Evolutionary conservation across 2,113 vertebrate genomes (phyloP).

Genomic region (Beaufortia kweichowensis): DNA sequence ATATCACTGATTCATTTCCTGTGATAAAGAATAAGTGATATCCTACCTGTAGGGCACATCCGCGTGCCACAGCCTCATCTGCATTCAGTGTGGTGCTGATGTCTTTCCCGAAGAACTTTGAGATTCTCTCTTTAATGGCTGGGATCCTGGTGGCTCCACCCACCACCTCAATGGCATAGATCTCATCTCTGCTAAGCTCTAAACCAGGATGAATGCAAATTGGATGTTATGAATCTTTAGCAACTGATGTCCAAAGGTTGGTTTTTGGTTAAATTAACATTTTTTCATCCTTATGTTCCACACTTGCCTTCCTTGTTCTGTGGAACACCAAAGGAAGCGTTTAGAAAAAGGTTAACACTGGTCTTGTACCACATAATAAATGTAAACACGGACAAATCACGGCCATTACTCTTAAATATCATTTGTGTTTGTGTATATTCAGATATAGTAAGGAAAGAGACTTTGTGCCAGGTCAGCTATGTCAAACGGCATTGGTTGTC

Average conservation of each 20-base stretch:
- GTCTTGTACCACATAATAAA: too few relatives aligned
- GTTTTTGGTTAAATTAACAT: background rate
- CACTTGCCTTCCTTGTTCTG: too few relatives aligned
- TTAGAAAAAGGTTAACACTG: too few relatives aligned
- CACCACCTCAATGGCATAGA: constrained; percentile 91
- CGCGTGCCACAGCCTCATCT: constrained; percentile 94
- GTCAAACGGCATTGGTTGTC: too few relatives aligned
- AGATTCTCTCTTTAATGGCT: constrained; percentile 88
- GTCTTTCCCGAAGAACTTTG: constrained; percentile 88
- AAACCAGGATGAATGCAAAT: constrained; percentile 59
- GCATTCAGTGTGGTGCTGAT: constrained; percentile 94
- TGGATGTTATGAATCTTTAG: background rate
- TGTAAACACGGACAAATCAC: too few relatives aligned
- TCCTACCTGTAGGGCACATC: constrained; percentile 89
- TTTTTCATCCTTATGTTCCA: too few relatives aligned
- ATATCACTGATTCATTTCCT: background rate
- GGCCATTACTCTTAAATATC: too few relatives aligned
- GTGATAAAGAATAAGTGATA: background rate
- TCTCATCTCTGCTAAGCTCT: constrained; percentile 83
- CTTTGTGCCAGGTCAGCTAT: too few relatives aligned
- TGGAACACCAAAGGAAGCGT: too few relatives aligned
- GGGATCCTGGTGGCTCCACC: constrained; percentile 93
- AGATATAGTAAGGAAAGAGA: too few relatives aligned
- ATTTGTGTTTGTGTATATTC: too few relatives aligned
- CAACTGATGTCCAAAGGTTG: background rate